These are phyloP conservation scores for Lacerta viridis DNA, from an alignment of 2,797 vertebrate species.

Conservation along the genomic window DNA sequence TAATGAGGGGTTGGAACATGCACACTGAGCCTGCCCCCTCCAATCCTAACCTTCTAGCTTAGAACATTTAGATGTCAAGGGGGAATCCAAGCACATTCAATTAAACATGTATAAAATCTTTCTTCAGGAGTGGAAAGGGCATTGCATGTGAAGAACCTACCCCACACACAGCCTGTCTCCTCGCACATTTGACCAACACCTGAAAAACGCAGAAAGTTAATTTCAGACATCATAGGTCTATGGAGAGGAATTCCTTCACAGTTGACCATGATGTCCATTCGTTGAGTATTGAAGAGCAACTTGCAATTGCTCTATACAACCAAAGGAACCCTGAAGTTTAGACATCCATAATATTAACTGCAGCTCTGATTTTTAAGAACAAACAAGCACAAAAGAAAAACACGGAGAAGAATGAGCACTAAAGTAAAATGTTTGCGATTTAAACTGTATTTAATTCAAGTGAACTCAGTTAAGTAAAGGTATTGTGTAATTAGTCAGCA, in stretches of 20 bases:
- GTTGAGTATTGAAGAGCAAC: not conserved
- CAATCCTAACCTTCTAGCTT: not conserved
- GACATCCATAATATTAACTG: not conserved
- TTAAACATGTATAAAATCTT: not conserved
- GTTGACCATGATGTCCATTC: not conserved
- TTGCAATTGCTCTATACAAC: not conserved
- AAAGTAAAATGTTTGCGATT: slow-evolving; percentile 4
- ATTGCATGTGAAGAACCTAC: too few relatives aligned
- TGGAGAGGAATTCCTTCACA: not conserved
- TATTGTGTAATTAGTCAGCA: slow-evolving; percentile 18
- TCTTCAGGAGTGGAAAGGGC: not conserved
- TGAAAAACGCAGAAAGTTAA: not conserved
- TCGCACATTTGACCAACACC: not conserved
- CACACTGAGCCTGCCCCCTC: not conserved
- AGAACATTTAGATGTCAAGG: not conserved
- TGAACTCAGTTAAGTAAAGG: slow-evolving; percentile 27
- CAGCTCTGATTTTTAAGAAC: not conserved
- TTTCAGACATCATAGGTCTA: not conserved
- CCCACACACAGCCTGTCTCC: not conserved
- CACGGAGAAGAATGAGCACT: not conserved
- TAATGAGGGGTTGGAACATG: not conserved
- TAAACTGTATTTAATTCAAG: slow-evolving; percentile 35
- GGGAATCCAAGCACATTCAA: not conserved
- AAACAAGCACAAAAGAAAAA: not conserved
- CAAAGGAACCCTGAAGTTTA: slow-evolving; percentile 5